Conservation (phyloP, 2,113 vertebrate species). For the Eudyptes chrysolophus region DNA sequence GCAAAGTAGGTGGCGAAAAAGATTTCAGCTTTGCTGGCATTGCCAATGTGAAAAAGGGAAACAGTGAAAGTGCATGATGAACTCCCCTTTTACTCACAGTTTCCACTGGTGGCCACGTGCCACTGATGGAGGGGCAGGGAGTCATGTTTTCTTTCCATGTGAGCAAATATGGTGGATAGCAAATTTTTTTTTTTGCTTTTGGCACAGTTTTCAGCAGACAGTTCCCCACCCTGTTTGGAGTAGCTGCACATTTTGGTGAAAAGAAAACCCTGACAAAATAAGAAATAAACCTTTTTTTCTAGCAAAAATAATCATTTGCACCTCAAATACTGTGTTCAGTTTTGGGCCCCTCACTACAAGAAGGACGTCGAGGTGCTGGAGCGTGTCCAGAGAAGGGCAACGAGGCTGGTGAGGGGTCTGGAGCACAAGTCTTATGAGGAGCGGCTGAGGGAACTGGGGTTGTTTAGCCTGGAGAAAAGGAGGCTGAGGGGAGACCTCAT, state of each 20-base stretch:
- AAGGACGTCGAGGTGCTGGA: background rate
- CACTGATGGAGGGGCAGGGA: background rate
- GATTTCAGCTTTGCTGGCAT: background rate
- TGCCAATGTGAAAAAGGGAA: background rate
- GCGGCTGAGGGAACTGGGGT: rapidly evolving
- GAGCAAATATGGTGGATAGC: background rate
- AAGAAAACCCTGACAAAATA: background rate
- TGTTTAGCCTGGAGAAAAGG: background rate
- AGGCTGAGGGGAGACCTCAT: background rate
- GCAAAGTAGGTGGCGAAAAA: background rate
- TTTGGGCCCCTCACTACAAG: background rate
- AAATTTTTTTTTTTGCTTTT: background rate
- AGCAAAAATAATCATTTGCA: background rate
- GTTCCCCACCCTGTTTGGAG: background rate
- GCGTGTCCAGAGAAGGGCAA: background rate
- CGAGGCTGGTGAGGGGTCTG: background rate
- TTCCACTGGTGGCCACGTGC: background rate
- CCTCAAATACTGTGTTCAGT: background rate
- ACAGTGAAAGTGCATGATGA: background rate
- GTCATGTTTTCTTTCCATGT: background rate
- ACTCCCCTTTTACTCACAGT: background rate
- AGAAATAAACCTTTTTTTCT: rapidly evolving
- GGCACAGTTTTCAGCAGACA: background rate
- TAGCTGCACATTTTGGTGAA: background rate
- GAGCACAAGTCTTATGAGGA: rapidly evolving